Evolutionary conservation across 2,797 vertebrate genomes (phyloP).

Genomic region (Falco rusticolus): DNA sequence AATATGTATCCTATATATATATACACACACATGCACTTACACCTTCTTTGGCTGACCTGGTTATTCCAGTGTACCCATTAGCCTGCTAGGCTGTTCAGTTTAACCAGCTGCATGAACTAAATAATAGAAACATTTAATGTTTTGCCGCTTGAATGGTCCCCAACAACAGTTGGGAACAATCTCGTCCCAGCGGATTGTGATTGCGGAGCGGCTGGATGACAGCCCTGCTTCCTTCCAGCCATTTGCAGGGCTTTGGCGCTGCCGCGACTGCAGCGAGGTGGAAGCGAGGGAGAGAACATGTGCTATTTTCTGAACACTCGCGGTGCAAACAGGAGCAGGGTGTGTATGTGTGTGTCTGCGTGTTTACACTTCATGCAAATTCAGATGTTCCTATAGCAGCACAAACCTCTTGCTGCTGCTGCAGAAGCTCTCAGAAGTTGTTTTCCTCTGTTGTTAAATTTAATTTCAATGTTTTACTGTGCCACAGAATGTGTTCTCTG

Average conservation of each 20-base stretch:
- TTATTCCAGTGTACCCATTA: slow-evolving; percentile 37
- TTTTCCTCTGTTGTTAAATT: slow-evolving; percentile 57
- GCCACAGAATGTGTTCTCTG: slow-evolving; percentile 40
- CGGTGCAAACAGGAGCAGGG: background rate
- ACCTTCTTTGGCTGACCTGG: slow-evolving; percentile 38
- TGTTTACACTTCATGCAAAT: slow-evolving; percentile 47
- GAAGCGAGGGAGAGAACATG: background rate
- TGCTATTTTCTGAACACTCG: slow-evolving; percentile 32
- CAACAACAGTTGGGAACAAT: background rate
- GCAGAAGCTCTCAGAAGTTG: slow-evolving; percentile 47
- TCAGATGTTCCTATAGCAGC: slow-evolving; percentile 17
- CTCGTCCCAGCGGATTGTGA: background rate
- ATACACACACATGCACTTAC: background rate
- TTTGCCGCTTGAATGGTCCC: slow-evolving; percentile 26
- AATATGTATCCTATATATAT: background rate
- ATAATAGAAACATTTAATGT: slow-evolving; percentile 62
- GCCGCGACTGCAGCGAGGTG: background rate
- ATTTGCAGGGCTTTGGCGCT: background rate
- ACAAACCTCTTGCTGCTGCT: slow-evolving; percentile 25
- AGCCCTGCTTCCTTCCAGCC: slow-evolving; percentile 31
- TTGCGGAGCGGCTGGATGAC: background rate
- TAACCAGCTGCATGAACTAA: slow-evolving; percentile 62
- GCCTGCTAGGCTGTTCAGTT: slow-evolving; percentile 25
- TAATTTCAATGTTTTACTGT: slow-evolving; percentile 38
- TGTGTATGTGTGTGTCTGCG: background rate